These are phyloP conservation scores for Tiaroga cobitis DNA, from an alignment of 2,797 vertebrate species.

Conservation along the genomic window DNA sequence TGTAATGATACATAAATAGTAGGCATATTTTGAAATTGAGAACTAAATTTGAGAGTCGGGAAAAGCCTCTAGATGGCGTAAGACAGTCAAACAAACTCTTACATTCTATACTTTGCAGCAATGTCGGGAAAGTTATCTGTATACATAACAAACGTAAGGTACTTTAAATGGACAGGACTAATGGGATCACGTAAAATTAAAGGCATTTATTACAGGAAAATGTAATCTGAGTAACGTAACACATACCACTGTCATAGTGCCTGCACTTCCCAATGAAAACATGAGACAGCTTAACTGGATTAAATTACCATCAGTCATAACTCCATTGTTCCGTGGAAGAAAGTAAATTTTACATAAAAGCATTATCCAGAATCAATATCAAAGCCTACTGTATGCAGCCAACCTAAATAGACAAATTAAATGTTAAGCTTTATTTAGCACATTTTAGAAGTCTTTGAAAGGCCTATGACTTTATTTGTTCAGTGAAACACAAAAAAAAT, in stretches of 20 bases:
- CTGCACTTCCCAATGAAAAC: not conserved
- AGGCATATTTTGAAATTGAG: not conserved
- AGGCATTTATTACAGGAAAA: not conserved
- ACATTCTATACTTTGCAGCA: too few species aligned
- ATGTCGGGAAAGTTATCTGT: too few species aligned
- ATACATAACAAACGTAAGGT: not conserved
- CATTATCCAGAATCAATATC: not conserved
- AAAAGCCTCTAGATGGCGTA: not conserved
- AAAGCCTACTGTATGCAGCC: not conserved
- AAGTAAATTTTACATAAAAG: constrained; percentile 8
- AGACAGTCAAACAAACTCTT: not conserved
- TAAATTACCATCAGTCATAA: not conserved
- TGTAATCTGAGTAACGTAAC: not conserved
- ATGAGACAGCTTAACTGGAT: not conserved
- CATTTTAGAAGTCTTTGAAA: not conserved
- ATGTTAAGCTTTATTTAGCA: not conserved
- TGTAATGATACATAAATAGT: not conserved
- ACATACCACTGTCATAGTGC: not conserved
- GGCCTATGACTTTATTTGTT: not conserved
- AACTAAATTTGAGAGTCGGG: not conserved
- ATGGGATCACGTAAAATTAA: not conserved
- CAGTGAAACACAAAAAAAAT: not conserved
- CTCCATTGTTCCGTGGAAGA: not conserved
- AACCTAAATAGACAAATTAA: not conserved
- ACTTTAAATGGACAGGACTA: not conserved